A percentile compares a stretch with the other conserved stretches of the same genome.
Conservation (phyloP, 2,888 invertebrate species). For the Aporophyla nigra region DNA sequence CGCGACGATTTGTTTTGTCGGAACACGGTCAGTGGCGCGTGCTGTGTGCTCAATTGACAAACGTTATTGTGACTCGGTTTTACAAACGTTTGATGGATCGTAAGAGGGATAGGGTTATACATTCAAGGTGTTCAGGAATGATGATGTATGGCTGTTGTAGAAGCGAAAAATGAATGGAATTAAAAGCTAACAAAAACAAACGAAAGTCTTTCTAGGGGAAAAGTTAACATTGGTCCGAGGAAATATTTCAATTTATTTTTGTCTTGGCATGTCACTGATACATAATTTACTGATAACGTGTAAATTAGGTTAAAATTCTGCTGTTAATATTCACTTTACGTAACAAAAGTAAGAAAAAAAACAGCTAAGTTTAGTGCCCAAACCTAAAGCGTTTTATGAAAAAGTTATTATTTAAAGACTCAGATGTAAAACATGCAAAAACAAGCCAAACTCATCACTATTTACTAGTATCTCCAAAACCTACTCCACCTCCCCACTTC, state of each 20-base stretch:
- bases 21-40: slow-evolving; percentile 62
- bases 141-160: slow-evolving; percentile 20
- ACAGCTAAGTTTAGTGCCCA: too few relatives aligned
- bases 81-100: slow-evolving; percentile 55
- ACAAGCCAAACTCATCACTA: neutral
- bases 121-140: slow-evolving; percentile 21
- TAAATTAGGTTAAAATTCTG: too few relatives aligned
- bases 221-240: neutral
- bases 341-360: too few relatives aligned
- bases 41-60: slow-evolving; percentile 54
- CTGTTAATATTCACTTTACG: too few relatives aligned
- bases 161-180: slow-evolving; percentile 6
- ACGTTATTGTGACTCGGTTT: slow-evolving; percentile 50
- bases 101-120: slow-evolving; percentile 23
- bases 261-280: too few relatives aligned
- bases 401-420: neutral
- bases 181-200: slow-evolving; percentile 18
- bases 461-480: slow-evolving; percentile 10
- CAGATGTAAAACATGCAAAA: neutral
- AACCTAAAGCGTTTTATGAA: neutral
- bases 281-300: too few relatives aligned
- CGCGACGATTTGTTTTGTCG: slow-evolving; percentile 60
- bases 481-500: slow-evolving; percentile 14
- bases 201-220: neutral
- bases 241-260: neutral